These are phyloP conservation scores for Notodonta dromedarius DNA, from an alignment of 2,888 invertebrate species.

Conservation along the genomic window DNA sequence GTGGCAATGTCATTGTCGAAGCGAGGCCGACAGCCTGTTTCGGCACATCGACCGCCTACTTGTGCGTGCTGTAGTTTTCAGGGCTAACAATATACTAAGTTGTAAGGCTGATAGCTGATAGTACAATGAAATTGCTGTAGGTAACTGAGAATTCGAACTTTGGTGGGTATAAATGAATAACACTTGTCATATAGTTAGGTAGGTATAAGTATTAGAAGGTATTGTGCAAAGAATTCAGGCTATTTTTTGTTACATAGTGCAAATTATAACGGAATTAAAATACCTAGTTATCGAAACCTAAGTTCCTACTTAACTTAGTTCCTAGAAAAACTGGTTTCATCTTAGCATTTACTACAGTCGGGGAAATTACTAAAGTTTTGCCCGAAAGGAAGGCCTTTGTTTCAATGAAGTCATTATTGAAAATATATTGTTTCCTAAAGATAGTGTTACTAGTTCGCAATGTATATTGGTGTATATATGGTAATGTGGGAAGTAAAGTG, in stretches of 20 bases:
- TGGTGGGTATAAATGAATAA: too few relatives aligned
- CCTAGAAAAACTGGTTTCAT: too few relatives aligned
- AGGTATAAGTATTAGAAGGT: too few relatives aligned
- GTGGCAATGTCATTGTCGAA: slow-evolving; percentile 73
- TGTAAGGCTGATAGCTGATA: not conserved
- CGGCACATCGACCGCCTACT: slow-evolving; percentile 50
- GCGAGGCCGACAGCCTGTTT: slow-evolving; percentile 61
- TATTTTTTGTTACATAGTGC: too few relatives aligned
- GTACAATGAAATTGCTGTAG: not conserved
- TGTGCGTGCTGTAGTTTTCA: slow-evolving; percentile 1
- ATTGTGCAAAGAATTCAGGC: too few relatives aligned
- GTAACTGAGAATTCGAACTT: not conserved
- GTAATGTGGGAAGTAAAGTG: not conserved
- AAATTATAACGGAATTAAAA: too few relatives aligned
- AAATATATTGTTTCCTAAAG: slow-evolving; percentile 2
- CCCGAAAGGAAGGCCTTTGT: too few relatives aligned
- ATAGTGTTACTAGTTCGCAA: not conserved
- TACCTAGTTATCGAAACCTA: too few relatives aligned
- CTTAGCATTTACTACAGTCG: too few relatives aligned
- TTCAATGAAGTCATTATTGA: not conserved
- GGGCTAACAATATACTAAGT: not conserved
- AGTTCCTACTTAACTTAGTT: too few relatives aligned
- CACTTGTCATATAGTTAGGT: too few relatives aligned
- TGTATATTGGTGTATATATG: not conserved
- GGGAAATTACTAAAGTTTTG: too few relatives aligned